phyloP scores from a whole-genome alignment of 1,140 invertebrate species.

The Orius laevigatus region DNA sequence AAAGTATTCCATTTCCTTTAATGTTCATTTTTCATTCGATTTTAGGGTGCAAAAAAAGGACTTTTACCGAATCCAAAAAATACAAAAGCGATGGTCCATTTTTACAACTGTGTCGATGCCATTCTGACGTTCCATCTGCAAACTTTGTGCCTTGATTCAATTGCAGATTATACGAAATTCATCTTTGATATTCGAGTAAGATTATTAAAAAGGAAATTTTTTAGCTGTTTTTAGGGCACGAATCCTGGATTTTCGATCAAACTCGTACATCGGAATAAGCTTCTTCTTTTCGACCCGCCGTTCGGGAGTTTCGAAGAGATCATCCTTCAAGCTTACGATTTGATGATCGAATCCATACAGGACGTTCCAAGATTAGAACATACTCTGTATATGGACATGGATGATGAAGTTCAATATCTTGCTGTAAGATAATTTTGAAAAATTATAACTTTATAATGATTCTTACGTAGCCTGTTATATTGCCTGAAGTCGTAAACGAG shows the following conservation, averaged over 20 bases:
- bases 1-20: constrained; percentile 25
- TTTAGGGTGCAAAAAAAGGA: constrained; percentile 54
- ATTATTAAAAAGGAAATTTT: constrained; percentile 1
- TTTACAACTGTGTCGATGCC: constrained; percentile 69
- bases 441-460: constrained; percentile 16
- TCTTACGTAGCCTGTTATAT: constrained; percentile 44
- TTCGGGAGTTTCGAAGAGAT: constrained; percentile 56
- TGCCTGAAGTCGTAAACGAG: constrained; percentile 39
- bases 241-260: constrained; percentile 62
- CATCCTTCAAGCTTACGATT: constrained; percentile 51
- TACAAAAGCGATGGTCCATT: constrained; percentile 45
- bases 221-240: constrained; percentile 10
- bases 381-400: constrained; percentile 42
- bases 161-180: constrained; percentile 60
- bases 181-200: constrained; percentile 57
- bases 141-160: constrained; percentile 58
- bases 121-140: constrained; percentile 77
- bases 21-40: constrained; percentile 6
- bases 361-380: constrained; percentile 58
- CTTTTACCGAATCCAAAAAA: constrained; percentile 51
- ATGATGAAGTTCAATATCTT: constrained; percentile 6
- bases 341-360: constrained; percentile 49
- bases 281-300: constrained; percentile 60
- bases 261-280: constrained; percentile 44
- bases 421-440: constrained; percentile 3